Conservation (phyloP, 2,113 vertebrate species). For the Anarhynchus alexandrinus region DNA sequence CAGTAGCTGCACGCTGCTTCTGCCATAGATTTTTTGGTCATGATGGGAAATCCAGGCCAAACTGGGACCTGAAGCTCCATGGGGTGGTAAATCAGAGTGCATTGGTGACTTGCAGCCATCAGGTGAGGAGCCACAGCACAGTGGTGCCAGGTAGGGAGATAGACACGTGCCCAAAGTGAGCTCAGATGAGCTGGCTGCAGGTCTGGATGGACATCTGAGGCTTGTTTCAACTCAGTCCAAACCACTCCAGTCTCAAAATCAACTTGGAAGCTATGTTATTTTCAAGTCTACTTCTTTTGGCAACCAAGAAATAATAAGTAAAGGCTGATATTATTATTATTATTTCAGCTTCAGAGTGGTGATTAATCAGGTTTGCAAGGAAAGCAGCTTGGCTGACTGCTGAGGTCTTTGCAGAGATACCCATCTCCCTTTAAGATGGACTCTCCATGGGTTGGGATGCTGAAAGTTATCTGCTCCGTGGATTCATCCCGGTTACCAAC, state of each 20-base stretch:
- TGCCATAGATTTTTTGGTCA: background rate
- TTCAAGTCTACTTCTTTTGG: background rate
- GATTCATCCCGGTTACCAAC: background rate
- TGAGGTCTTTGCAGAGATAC: background rate
- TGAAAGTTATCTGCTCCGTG: background rate
- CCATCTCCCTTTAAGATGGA: fast-evolving
- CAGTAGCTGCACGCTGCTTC: background rate
- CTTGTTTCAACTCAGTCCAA: background rate
- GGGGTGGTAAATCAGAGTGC: background rate
- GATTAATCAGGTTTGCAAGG: background rate
- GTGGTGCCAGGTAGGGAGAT: background rate
- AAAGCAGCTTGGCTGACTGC: background rate
- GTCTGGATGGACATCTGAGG: background rate
- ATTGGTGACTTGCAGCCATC: background rate
- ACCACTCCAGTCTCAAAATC: background rate
- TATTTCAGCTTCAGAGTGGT: background rate
- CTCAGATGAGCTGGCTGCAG: background rate
- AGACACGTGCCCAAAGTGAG: background rate
- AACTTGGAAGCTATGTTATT: background rate
- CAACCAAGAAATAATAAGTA: background rate
- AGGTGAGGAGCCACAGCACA: background rate
- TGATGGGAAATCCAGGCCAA: background rate
- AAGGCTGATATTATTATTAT: background rate
- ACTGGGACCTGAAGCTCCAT: background rate
- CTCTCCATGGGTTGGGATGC: background rate